phyloP scores from a whole-genome alignment of 2,797 vertebrate species.

The Tokudaia muenninki region DNA sequence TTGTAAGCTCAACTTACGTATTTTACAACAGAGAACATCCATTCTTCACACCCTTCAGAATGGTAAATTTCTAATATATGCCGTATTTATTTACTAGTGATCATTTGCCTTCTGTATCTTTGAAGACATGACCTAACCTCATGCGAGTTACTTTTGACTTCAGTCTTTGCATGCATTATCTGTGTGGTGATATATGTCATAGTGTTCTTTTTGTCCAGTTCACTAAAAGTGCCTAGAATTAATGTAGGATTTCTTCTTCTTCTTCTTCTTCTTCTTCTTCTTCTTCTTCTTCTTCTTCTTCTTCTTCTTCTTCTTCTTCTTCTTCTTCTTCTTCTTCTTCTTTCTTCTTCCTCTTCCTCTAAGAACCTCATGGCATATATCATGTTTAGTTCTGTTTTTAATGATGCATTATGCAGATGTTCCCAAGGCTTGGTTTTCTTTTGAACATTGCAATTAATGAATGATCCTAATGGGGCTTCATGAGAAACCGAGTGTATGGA shows the following conservation, averaged over 20 bases:
- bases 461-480: background rate
- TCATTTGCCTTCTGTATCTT: slow-evolving; percentile 11
- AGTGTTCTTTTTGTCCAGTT: background rate
- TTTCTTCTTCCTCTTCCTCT: background rate
- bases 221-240: background rate
- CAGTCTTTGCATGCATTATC: background rate
- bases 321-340: background rate
- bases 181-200: background rate
- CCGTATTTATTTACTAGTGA: background rate
- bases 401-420: background rate
- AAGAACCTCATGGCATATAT: background rate
- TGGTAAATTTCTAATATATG: background rate
- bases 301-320: background rate
- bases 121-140: background rate
- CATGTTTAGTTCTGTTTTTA: background rate
- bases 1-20: slow-evolving; percentile 22
- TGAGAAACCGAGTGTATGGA: background rate
- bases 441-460: background rate
- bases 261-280: background rate
- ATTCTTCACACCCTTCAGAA: slow-evolving; percentile 3
- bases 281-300: background rate
- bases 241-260: rapidly evolving
- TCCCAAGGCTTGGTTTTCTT: background rate
- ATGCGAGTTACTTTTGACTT: background rate
- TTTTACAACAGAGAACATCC: background rate